Evolutionary conservation across 2,797 vertebrate species (phyloP), one percentile per base, ranked within the genome.

Genomic region (Spondyliosoma cantharus): DNA sequence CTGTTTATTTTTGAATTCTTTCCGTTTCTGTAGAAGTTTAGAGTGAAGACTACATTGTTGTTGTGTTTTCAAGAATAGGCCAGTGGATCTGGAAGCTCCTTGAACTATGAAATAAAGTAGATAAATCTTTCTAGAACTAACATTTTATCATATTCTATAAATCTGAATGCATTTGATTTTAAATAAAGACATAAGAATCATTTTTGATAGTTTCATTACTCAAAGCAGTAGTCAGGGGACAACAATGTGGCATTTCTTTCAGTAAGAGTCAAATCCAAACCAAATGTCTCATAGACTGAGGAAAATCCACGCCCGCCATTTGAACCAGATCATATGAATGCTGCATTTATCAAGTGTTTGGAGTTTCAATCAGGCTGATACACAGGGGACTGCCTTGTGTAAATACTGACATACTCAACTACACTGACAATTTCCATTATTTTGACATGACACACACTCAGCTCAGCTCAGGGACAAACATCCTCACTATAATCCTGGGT

Each of bases 391-490:
- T 15, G 64, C 89, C 87, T 57, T 90, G 81, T 64, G 86, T 80
- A 76, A 89, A 92, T 71, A 93, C 32, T 15, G 25, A 69, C 22
- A 45, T 11, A 49, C 73, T 65, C 25, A 66, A 17, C 56, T 7
- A 63, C 57, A 52, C 7, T 5, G 3, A 73, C 2, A 3, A 17
- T 58, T 79, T 69, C 71, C 71, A 67, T 62, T 87, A 85, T 89
- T 92, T 78, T 63, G 63, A 86, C 71, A 66, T 68, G 71, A 89
- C 70, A 87, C 78, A 80, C 46, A 61, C 56, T 81, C 27, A 22
- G 61, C 61, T 27, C 48, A 62, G 15, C 29, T 52, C 43, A 45
- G 17, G 29, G 32, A 29, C 32, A 42, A 46, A 72, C 24, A 45
- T n/a, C 5, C 46, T 4, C n/a, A 9, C 22, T 22, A 8, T 19